Conservation (phyloP, 2,888 invertebrate genomes). For the Xanthorhoe spadicearia region DNA sequence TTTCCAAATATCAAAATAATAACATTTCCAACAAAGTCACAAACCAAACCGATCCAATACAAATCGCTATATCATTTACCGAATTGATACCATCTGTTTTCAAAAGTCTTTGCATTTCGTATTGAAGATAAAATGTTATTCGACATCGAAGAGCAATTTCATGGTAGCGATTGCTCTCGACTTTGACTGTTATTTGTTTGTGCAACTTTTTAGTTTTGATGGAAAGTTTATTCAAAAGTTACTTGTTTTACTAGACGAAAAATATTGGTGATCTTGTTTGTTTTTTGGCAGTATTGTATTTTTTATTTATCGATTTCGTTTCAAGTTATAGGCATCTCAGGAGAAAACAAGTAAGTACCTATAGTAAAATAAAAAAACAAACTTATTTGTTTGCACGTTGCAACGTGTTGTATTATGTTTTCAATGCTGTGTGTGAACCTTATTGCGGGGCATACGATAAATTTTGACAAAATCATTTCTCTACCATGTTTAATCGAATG, state of each 20-base stretch:
- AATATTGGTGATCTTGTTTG: neutral
- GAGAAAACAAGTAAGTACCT: too few relatives aligned
- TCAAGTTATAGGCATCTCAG: too few relatives aligned
- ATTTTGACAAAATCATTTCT: too few relatives aligned
- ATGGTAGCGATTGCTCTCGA: neutral
- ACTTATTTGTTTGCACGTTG: too few relatives aligned
- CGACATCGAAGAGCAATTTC: constrained; percentile 3
- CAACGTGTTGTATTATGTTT: too few relatives aligned
- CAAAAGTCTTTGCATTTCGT: constrained; percentile 12
- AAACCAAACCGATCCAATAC: neutral
- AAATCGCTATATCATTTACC: constrained; percentile 16
- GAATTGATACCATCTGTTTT: constrained; percentile 10
- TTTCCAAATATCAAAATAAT: neutral
- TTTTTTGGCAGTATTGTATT: neutral
- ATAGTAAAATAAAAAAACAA: too few relatives aligned
- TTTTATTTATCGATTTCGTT: too few relatives aligned
- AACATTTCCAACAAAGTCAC: neutral
- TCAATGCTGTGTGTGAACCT: too few relatives aligned
- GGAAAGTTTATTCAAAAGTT: neutral
- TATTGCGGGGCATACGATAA: too few relatives aligned
- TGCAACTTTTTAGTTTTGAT: neutral
- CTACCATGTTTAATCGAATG: too few relatives aligned
- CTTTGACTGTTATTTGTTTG: neutral
- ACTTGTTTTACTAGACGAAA: neutral
- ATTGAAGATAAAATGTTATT: constrained; percentile 10